Evolutionary conservation across 2,113 vertebrate species (phyloP).

Genomic region (Chloropsis cyanopogon): DNA sequence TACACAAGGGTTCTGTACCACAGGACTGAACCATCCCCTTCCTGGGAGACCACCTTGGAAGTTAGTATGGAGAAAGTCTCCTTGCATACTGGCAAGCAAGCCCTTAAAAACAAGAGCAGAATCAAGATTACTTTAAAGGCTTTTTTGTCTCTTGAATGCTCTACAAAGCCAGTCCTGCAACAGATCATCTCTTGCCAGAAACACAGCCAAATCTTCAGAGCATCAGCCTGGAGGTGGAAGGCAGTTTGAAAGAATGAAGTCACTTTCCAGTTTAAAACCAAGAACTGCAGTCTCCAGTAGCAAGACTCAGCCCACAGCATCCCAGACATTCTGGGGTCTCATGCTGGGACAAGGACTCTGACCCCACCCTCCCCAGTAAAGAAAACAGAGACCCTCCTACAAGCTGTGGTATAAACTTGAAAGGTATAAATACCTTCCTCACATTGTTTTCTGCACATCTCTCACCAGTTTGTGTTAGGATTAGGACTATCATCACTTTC

Average conservation of each 20-base stretch:
- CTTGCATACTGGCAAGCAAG: conserved; percentile 58
- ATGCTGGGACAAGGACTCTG: not conserved
- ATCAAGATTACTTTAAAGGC: not conserved
- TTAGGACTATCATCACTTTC: conserved; percentile 59
- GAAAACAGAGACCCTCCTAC: not conserved
- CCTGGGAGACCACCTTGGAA: conserved; percentile 53
- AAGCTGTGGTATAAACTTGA: not conserved
- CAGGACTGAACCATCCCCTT: conserved; percentile 60
- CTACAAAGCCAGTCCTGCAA: not conserved
- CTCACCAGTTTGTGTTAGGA: conserved; percentile 63
- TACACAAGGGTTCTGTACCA: conserved; percentile 46
- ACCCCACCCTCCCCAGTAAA: not conserved
- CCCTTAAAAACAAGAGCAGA: not conserved
- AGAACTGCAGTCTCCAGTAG: not conserved
- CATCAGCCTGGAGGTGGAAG: not conserved
- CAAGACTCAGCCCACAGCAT: rapidly evolving
- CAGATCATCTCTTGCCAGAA: not conserved
- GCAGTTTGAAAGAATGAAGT: not conserved
- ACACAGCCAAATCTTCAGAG: not conserved
- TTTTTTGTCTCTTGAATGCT: not conserved
- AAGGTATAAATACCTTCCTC: not conserved
- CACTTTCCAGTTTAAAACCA: not conserved
- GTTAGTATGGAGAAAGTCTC: conserved; percentile 59
- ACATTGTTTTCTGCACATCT: conserved; percentile 26
- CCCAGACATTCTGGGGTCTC: not conserved